Evolutionary conservation across 2,888 invertebrate genomes (phyloP), one percentile per base, ranked within the genome.

Genomic region (Agrotis ipsilon): DNA sequence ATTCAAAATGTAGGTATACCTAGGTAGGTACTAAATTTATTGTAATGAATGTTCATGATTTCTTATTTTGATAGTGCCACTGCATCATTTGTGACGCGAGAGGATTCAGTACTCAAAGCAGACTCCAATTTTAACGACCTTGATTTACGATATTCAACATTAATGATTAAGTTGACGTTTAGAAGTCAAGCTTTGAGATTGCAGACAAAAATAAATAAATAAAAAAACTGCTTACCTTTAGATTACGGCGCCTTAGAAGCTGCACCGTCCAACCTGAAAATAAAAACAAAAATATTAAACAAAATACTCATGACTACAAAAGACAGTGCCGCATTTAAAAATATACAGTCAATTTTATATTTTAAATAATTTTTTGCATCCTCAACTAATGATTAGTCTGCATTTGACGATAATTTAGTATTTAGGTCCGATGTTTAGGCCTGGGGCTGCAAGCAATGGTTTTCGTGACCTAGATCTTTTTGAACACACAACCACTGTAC

Each of bases 381-480:
- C 87, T 80, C 79, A 90, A 92, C 92, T 92, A 88, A 92, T 92
- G 88, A 94, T 93, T 92, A 92, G 93, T 89, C 90, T 90, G 90
- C 88, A 89, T 92, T 94, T 93, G 90, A 88, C 88, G 88, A 92
- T 93, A 93, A 94, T 95, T 95, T 95, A 90, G 93, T 93, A 92
- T 94, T 93, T 92, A 92, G 90, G 90, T 91, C 90, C 90, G 92
- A 92, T 92, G 92, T 91, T 92, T 90, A 89, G 77, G 92, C 94
- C 94, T 87, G 88, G 83, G 94, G 93, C 94, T 90, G 88, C 89
- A 85, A 92, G 92, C 94, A 93, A 92, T 93, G 90, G 88, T 92
- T 93, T 94, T 94, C 95, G 96, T 96, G 95, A 94, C 93, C 95
- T 95, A 95, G 95, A 94, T 94, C 89, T 94, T 93, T 94, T 91